Conservation (phyloP, 2,113 vertebrate genomes). For the Tinamus guttatus region DNA sequence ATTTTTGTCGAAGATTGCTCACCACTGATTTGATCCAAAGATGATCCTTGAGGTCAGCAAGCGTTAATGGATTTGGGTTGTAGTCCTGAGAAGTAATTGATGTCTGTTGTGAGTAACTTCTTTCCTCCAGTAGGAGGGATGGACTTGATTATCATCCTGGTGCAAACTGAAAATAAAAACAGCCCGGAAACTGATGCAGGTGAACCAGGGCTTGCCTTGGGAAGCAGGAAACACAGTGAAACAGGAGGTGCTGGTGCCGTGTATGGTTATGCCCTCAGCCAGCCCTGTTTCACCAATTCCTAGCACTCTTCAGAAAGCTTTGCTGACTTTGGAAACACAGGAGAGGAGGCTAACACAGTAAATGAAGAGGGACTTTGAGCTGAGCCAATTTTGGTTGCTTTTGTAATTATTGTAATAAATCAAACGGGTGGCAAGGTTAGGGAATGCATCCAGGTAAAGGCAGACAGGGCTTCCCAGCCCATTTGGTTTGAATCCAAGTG, state of each 20-base stretch:
- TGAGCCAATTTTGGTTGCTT: no score
- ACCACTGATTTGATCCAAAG: not conserved
- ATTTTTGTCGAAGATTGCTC: not conserved
- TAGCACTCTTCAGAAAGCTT: no score
- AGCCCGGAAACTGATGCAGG: not conserved
- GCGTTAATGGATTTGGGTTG: not conserved
- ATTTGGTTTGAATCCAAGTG: not conserved
- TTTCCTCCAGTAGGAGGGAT: not conserved
- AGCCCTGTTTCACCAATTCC: not conserved
- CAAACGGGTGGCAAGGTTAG: not conserved
- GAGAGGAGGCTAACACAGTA: no score
- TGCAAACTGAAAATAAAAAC: not conserved
- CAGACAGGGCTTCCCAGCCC: not conserved
- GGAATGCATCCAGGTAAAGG: not conserved
- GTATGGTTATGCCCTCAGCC: not conserved
- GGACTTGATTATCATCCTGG: not conserved
- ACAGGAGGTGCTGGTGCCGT: fast-evolving
- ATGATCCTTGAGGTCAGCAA: not conserved
- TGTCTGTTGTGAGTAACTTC: not conserved
- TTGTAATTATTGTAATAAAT: no score
- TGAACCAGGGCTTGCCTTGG: not conserved
- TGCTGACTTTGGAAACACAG: no score
- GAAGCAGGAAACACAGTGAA: not conserved
- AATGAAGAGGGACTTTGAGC: no score
- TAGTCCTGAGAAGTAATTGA: not conserved